Conservation (phyloP, 64 coral and sea anemone genomes). For the Acropora yongei region DNA sequence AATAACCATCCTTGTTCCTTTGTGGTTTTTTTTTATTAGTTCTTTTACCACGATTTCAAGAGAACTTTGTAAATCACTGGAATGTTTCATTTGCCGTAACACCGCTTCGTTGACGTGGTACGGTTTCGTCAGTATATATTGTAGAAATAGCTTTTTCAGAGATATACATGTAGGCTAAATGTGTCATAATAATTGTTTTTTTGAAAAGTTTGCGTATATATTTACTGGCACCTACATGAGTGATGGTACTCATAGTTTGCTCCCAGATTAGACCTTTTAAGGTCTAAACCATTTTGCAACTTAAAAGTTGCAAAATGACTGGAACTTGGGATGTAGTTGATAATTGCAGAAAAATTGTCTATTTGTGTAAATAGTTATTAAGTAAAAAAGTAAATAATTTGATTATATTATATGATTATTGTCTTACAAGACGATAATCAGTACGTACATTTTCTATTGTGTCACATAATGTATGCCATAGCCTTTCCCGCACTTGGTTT, state of each 20-base stretch:
- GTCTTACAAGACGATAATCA: not conserved
- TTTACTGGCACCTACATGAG: slow-evolving; percentile 13
- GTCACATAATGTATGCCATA: too few relatives aligned
- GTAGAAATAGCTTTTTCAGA: not conserved
- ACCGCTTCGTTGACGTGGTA: not conserved
- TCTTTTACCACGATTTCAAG: not conserved
- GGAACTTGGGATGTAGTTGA: slow-evolving; percentile 17
- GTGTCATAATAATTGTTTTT: not conserved
- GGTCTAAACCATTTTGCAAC: too few relatives aligned
- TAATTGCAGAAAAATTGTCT: slow-evolving; percentile 1
- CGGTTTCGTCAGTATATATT: slow-evolving; percentile 7
- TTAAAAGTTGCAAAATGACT: slow-evolving; percentile 2
- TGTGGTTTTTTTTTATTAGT: not conserved
- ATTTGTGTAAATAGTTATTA: slow-evolving; percentile 26
- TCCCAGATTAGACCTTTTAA: not conserved
- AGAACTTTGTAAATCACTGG: slow-evolving; percentile 1
- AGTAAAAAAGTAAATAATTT: slow-evolving; percentile 26
- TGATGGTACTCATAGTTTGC: not conserved
- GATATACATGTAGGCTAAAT: too few relatives aligned
- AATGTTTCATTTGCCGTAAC: not conserved
- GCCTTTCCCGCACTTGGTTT: too few relatives aligned
- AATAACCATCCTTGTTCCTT: slow-evolving; percentile 13
- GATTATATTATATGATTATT: slow-evolving; percentile 2
- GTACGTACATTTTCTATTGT: slow-evolving; percentile 17
- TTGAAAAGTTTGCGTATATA: not conserved